These are phyloP conservation scores for Hippocampus abdominalis DNA, from an alignment of 2,113 vertebrate genomes.

Conservation along the genomic window DNA sequence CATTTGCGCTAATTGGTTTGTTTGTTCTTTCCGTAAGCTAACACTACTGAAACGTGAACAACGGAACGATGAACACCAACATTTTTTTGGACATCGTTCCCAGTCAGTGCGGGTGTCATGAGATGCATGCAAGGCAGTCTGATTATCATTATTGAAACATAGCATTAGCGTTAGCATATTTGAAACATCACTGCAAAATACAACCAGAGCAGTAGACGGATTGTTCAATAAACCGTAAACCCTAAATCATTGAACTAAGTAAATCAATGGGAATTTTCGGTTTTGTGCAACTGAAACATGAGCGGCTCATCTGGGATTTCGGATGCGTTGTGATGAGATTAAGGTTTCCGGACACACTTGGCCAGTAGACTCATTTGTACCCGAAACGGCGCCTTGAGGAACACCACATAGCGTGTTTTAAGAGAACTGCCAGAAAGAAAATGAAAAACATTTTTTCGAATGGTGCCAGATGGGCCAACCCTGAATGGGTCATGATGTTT, in stretches of 20 bases:
- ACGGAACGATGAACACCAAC: too few relatives aligned
- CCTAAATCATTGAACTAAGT: background rate
- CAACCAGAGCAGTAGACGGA: background rate
- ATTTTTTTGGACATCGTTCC: too few relatives aligned
- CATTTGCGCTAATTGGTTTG: background rate
- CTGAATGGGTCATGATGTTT: background rate
- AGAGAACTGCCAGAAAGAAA: background rate
- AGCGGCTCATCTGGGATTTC: background rate
- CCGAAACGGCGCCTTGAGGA: constrained; percentile 3
- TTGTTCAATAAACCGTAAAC: background rate
- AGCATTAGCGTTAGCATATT: too few relatives aligned
- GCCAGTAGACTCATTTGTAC: constrained; percentile 7
- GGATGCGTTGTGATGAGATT: background rate
- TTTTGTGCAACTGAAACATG: background rate
- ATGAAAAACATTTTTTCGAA: background rate
- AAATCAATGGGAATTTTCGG: background rate
- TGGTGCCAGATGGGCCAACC: background rate
- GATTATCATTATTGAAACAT: too few relatives aligned
- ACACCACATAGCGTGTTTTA: background rate
- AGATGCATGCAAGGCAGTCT: too few relatives aligned
- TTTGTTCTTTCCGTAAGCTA: background rate
- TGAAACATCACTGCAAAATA: background rate
- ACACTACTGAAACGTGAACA: too few relatives aligned
- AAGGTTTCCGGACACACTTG: background rate
- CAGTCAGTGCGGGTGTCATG: too few relatives aligned